Base-by-base conservation (phyloP, 2,797 vertebrate genomes). In the Helarctos malayanus region DNA sequence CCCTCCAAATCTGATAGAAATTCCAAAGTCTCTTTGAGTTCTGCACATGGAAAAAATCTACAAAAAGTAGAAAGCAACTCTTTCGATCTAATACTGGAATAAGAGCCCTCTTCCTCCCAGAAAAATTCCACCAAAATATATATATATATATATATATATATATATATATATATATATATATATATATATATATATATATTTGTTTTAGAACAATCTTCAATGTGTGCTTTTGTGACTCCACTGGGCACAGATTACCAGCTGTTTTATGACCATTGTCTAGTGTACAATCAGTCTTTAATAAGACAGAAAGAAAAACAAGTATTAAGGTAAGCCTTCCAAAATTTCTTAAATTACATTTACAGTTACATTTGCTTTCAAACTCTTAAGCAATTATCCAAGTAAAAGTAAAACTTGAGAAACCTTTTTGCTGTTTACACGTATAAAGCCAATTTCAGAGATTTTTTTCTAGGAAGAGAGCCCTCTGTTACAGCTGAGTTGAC, bases 401-500 rank as follows among this genome's bases (percentile, higher is more conserved):
- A 7, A 52, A 79, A 78, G 65, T 76, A 78, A 76, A 63, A 85
- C 76, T 1, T n/a, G 83, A 93, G 29, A 73, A 96, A n/a, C 0
- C 41, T 63, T 79, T 52, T 41, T 2, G 18, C 4, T 68, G 49
- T 49, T 95, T n/a, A 41, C 0, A 65, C 13, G 89, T 82, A 87
- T 32, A 82, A 96, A 91, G 16, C 76, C 96, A 97, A 97, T 97
- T 95, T 79, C 69, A 90, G 45, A 96, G 45, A 97, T 45, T 95
- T 97, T 97, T 97, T 87, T 96, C 96, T 86, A 49, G n/a, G 95
- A 94, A 86, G 15, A 94, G 35, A 59, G 75, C 32, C 76, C 79
- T 87, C 96, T 97, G 69, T 95, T 97, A 96, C 94, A 97, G 95
- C 96, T 96, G 96, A 97, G 92, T 84, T 98, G 97, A 95, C 97